A percentile compares a stretch with the other conserved stretches of the same genome.
Conservation (phyloP, 2,113 vertebrate species). For the Regulus satrapa region DNA sequence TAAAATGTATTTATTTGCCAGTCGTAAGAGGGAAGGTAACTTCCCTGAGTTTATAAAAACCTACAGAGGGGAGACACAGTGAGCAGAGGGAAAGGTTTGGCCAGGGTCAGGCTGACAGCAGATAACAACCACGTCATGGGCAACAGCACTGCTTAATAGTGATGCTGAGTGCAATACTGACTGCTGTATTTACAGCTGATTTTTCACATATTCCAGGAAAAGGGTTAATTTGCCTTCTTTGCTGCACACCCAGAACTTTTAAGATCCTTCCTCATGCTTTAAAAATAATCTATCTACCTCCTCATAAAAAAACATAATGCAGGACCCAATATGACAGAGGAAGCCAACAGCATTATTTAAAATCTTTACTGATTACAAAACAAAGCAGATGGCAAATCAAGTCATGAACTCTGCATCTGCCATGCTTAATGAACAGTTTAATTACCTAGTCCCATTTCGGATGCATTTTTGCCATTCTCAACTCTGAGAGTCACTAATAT, state of each 20-base stretch:
- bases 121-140: too few relatives aligned
- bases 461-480: background rate
- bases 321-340: background rate
- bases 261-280: background rate
- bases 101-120: background rate
- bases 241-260: background rate
- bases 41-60: background rate
- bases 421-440: conserved; percentile 46
- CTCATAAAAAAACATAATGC: background rate
- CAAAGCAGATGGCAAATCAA: conserved; percentile 18
- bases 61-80: fast-evolving
- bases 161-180: background rate
- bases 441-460: conserved; percentile 34
- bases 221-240: background rate
- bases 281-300: background rate
- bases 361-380: conserved; percentile 13
- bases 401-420: conserved; percentile 14
- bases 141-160: too few relatives aligned
- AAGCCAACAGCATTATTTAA: background rate
- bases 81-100: background rate
- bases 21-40: background rate
- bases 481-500: background rate
- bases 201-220: background rate
- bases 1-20: background rate
- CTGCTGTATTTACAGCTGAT: background rate